Evolutionary conservation across 1,140 invertebrate genomes (phyloP), one percentile per base, ranked within the genome.

Genomic region (Macrostomum lignano): DNA sequence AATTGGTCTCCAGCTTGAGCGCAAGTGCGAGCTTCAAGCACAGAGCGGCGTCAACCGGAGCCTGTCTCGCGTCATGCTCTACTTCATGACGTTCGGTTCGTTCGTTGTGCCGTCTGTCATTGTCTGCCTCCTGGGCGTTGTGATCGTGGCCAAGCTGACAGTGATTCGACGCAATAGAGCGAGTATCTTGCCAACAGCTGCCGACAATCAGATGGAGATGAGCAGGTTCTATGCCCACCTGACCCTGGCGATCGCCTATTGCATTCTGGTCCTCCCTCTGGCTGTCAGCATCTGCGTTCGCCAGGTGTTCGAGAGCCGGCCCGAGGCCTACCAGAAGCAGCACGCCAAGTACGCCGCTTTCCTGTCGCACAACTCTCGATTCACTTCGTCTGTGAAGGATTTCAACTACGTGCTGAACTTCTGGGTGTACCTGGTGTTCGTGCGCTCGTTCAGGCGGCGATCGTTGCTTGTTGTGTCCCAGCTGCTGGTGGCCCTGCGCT

Each of bases 331-430:
- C 9, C 15, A 9, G 19, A 28, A 28, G 19, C 26, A 15, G 3
- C 19, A 28, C 19, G 14, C 26, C 7, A 17, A 3, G 19, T 28
- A 28, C 19, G 14, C 15, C 9, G 26, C 15, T 28, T 28, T 28
- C 9, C 19, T 28, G 9, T 15, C 15, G 19, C 26, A 28, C 19
- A 7, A 15, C 3, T 28, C 26, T 7, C 3, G 26, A 9, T 9
- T 28, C 3, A 15, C 19, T 9, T 28, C 26, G 19, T 28, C 26
- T 15, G 26, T 28, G 15, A 28, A 28, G 19, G 26, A 28, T 28
- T 15, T 28, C 3, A 28, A 28, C 19, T 28, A 28, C 26, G 19
- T 14, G 15, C 15, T 28, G 7, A 28, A 28, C 9, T 28, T 28
- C 19, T 28, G 15, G 7, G 9, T 28, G 15, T 28, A 28, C 9